Percentiles rank a stretch among this genome's conserved stretches.
These are phyloP conservation scores for Panulirus ornatus DNA, from an alignment of 1,140 invertebrate species.

Conservation along the genomic window DNA sequence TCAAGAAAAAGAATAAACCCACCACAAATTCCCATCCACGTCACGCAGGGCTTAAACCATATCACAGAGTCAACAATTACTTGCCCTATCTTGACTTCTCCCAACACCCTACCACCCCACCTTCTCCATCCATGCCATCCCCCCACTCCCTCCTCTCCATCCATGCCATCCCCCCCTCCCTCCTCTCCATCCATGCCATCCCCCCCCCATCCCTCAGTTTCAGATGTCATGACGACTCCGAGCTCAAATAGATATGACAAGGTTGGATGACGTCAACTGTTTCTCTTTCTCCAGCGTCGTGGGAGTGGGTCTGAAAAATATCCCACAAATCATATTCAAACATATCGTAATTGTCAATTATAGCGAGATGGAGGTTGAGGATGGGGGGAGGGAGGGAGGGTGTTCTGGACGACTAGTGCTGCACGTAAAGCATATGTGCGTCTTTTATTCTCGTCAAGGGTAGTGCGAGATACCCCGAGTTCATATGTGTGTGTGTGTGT, in stretches of 20 bases:
- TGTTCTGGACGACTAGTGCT: too few relatives aligned
- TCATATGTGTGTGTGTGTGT: too few relatives aligned
- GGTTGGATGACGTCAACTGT: not conserved
- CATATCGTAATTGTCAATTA: conserved; percentile 49
- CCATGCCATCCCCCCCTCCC: too few relatives aligned
- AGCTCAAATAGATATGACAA: conserved; percentile 3
- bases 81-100: not conserved
- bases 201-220: not conserved
- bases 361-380: not conserved
- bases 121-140: not conserved
- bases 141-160: not conserved
- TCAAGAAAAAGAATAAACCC: not conserved
- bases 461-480: too few relatives aligned
- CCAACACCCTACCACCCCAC: too few relatives aligned
- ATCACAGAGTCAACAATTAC: not conserved
- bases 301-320: conserved; percentile 22
- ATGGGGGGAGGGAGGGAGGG: too few relatives aligned
- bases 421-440: too few relatives aligned
- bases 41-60: not conserved
- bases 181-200: not conserved
- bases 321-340: conserved; percentile 58
- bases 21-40: not conserved
- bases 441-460: too few relatives aligned
- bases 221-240: not conserved
- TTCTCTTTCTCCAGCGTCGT: not conserved